These are phyloP conservation scores for Megastigmus dorsalis DNA, from an alignment of 2,888 invertebrate species.

Conservation along the genomic window DNA sequence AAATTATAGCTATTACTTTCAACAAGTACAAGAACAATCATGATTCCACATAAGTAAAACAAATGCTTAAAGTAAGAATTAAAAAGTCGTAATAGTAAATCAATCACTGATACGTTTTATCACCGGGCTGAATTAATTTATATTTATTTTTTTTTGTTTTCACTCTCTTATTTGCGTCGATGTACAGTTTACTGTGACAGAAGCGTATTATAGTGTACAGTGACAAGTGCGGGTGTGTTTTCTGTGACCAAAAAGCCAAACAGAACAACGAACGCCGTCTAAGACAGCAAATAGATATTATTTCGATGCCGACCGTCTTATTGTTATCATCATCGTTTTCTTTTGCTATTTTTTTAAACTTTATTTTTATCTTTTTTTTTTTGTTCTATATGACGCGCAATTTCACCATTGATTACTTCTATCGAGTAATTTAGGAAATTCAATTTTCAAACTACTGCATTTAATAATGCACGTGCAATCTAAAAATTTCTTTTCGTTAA, in stretches of 20 bases:
- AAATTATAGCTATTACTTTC: slow-evolving; percentile 43
- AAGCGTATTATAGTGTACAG: slow-evolving; percentile 62
- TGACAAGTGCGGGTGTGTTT: slow-evolving; percentile 71
- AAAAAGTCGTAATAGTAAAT: slow-evolving; percentile 38
- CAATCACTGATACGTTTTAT: slow-evolving; percentile 42
- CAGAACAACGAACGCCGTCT: slow-evolving; percentile 67
- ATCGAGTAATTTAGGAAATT: slow-evolving; percentile 50
- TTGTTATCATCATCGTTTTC: slow-evolving; percentile 29
- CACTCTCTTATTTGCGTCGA: slow-evolving; percentile 48
- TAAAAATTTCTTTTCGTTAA: too few species aligned
- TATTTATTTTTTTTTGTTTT: slow-evolving; percentile 33
- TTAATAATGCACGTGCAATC: slow-evolving; percentile 63
- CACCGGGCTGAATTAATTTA: slow-evolving; percentile 34
- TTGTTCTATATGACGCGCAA: slow-evolving; percentile 49
- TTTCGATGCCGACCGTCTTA: slow-evolving; percentile 58
- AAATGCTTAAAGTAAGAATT: slow-evolving; percentile 34
- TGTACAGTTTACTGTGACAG: slow-evolving; percentile 56
- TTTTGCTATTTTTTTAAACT: too few species aligned
- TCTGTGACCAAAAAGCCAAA: slow-evolving; percentile 73
- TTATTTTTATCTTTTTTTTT: slow-evolving; percentile 22
- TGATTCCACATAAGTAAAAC: slow-evolving; percentile 37
- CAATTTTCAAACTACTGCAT: slow-evolving; percentile 58
- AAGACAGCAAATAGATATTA: slow-evolving; percentile 59
- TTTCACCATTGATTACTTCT: slow-evolving; percentile 30
- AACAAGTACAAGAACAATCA: slow-evolving; percentile 47